Evolutionary conservation across 1,140 invertebrate species (phyloP), one percentile per base, ranked within the genome.

Genomic region (Scaptomyza montana): DNA sequence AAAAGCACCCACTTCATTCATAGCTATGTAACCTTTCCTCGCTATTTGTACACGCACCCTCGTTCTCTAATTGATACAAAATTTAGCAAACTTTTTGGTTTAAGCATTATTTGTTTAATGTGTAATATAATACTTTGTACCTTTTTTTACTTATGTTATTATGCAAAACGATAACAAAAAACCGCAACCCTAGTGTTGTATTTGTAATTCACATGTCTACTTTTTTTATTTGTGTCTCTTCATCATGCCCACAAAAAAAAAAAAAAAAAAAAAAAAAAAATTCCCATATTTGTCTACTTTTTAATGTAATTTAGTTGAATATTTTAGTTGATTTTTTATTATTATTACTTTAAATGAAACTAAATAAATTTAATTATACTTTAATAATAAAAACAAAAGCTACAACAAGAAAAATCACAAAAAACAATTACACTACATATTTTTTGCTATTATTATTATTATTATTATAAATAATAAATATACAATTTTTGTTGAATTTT

Each of bases 251-350:
- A 74, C 60, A 89, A 56, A 43, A 25, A 43, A 10, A 41, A 2
- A 43, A 16, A 55, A 43, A 54, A 10, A 55, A 43, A 54, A 19
- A 7, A 36, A 53, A 30, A 54, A 56, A 21, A n/a, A 59, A 73
- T 63, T 77, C 78, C 71, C 76, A 81, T 76, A 64, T 90, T 59
- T 80, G 77, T 90, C 74, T 80, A 79, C 77, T 77, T 87, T 80
- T 90, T 77, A 90, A 90, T 82, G 80, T 90, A 90, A 90, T 90
- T 90, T 90, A 90, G 89, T 81, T 90, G 79, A 90, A 90, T 90
- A 90, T 90, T 90, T 90, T 90, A 90, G 89, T 90, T 90, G 89
- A 90, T 90, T 90, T 90, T 90, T 77, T 71, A 75, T 76, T 84
- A 89, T 89, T 84, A 85, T 89, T 80, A 79, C 62, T 67, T 78